Percentiles rank a stretch among this genome's conserved stretches.
Conservation (phyloP, 2,113 vertebrate species). For the Microcebus jonahi region DNA sequence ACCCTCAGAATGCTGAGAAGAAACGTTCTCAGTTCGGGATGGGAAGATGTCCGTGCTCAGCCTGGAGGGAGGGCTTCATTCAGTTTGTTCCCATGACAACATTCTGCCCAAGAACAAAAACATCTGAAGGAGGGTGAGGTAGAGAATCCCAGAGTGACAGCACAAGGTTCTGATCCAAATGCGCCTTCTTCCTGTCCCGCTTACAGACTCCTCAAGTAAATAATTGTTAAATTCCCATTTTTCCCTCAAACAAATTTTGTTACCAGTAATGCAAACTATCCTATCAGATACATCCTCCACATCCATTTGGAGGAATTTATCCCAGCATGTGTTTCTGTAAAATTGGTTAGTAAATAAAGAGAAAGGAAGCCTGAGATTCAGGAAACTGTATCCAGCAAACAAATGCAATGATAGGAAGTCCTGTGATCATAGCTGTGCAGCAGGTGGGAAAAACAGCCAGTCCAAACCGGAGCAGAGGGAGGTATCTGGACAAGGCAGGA, state of each 20-base stretch:
- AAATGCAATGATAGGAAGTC: not conserved
- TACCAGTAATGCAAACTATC: not conserved
- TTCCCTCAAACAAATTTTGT: not conserved
- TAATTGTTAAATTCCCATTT: not conserved
- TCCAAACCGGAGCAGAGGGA: not conserved
- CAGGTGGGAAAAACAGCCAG: not conserved
- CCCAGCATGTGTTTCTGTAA: not conserved
- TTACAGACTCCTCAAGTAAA: not conserved
- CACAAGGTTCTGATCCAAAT: not conserved
- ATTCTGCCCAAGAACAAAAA: not conserved
- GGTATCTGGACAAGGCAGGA: not conserved
- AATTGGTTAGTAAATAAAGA: not conserved
- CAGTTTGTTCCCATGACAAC: not conserved
- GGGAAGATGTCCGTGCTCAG: not conserved
- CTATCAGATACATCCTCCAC: not conserved
- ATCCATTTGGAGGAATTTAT: not conserved
- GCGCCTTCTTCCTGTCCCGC: not conserved
- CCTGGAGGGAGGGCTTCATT: not conserved
- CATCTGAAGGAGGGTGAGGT: not conserved
- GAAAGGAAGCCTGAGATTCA: not conserved
- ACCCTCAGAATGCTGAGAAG: not conserved
- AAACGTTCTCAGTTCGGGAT: not conserved
- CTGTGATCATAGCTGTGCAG: not conserved
- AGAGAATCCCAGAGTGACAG: not conserved
- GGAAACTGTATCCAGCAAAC: not conserved